phyloP scores from a whole-genome alignment of 2,797 vertebrate genomes.

The Calcarius lapponicus region DNA sequence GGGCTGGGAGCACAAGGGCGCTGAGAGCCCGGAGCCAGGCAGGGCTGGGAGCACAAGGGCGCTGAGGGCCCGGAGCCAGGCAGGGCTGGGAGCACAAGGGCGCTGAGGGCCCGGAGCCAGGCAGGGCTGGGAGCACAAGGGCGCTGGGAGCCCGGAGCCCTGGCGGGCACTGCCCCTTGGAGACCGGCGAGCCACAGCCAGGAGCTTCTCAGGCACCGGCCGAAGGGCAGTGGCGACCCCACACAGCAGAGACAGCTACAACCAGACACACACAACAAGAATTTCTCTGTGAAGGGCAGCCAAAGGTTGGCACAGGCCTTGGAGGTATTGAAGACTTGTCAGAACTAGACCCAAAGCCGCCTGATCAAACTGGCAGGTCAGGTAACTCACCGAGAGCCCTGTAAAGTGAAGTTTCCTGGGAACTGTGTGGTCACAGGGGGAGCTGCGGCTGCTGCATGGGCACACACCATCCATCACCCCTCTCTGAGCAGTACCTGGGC shows the following conservation, averaged over 20 bases:
- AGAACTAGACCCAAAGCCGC: neutral
- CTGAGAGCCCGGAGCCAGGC: neutral
- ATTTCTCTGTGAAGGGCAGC: neutral
- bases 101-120: no score
- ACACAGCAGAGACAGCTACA: neutral
- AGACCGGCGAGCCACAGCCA: neutral
- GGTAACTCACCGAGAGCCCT: neutral
- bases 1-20: no score
- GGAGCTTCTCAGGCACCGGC: accelerated
- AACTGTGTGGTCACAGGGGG: neutral
- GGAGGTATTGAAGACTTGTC: neutral
- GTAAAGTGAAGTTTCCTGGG: neutral
- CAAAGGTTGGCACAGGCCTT: no score
- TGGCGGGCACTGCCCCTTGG: accelerated
- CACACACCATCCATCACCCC: neutral
- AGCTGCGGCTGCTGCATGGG: neutral
- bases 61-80: no score
- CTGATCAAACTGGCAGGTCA: neutral
- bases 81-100: neutral
- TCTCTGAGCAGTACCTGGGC: neutral
- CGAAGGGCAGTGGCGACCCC: neutral
- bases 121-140: no score
- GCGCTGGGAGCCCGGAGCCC: neutral
- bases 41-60: neutral
- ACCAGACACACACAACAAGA: no score